Evolutionary conservation across 2,888 invertebrate species (phyloP).

Genomic region (Meghimatium bilineatum): DNA sequence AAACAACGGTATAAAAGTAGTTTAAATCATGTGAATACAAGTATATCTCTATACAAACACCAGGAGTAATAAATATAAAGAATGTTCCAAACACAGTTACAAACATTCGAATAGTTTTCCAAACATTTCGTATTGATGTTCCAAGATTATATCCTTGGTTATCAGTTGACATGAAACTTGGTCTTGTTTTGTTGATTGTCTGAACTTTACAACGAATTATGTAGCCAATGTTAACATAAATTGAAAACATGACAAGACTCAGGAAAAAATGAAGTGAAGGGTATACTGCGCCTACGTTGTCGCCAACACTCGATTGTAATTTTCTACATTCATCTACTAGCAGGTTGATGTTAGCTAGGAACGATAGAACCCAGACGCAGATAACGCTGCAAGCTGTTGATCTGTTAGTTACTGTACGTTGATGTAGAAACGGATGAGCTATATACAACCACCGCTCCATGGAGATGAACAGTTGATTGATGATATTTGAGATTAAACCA

Average conservation of each 20-base stretch:
- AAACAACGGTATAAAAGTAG: not conserved
- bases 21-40: not conserved
- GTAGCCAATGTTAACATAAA: conserved; percentile 6
- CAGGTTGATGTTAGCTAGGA: not conserved
- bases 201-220: not conserved
- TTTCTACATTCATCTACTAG: not conserved
- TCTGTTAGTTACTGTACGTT: not conserved
- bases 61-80: conserved; percentile 1
- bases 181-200: not conserved
- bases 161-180: not conserved
- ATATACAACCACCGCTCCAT: conserved; percentile 31
- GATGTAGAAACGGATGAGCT: conserved; percentile 16
- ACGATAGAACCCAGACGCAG: not conserved
- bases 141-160: no score
- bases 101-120: conserved; percentile 17
- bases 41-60: not conserved
- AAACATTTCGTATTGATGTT: not conserved
- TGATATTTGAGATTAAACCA: not conserved
- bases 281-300: not conserved
- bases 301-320: no score
- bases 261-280: not conserved
- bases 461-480: conserved; percentile 1
- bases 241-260: not conserved
- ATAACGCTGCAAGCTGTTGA: not conserved
- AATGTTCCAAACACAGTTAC: conserved; percentile 17